These are phyloP conservation scores for Serripes groenlandicus DNA, from an alignment of 2,888 invertebrate species.

Conservation along the genomic window DNA sequence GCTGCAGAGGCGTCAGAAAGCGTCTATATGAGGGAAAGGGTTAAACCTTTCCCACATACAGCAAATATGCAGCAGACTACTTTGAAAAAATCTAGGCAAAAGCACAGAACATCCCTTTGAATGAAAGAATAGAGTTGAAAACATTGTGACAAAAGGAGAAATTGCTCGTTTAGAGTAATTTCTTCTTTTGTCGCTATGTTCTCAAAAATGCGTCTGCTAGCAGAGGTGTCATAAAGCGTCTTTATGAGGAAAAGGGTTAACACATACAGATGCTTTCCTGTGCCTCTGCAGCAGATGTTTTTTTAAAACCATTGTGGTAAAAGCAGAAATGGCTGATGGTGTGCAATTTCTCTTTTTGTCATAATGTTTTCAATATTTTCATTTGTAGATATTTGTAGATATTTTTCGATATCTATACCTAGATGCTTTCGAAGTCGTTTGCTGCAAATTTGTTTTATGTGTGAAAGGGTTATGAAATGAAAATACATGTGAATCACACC, in stretches of 20 bases:
- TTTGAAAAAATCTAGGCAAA: too few relatives aligned
- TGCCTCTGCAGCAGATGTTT: neutral
- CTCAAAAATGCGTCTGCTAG: too few relatives aligned
- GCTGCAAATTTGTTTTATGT: too few relatives aligned
- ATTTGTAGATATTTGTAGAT: too few relatives aligned
- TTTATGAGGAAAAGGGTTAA: neutral
- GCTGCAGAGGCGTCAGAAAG: neutral
- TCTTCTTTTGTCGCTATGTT: neutral
- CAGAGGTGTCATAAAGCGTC: too few relatives aligned
- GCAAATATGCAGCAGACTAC: too few relatives aligned
- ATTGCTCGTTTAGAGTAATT: neutral
- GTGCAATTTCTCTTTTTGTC: neutral
- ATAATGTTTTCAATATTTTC: neutral
- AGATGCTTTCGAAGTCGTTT: too few relatives aligned
- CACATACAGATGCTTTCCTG: neutral
- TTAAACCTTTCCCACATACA: neutral
- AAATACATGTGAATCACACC: too few relatives aligned
- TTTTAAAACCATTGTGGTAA: neutral
- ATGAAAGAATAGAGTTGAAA: neutral
- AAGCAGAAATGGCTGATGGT: neutral
- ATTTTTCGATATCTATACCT: too few relatives aligned
- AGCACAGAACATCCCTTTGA: neutral
- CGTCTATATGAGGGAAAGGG: neutral
- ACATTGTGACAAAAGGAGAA: neutral
- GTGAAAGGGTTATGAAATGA: too few relatives aligned